Conservation (phyloP, 2,797 vertebrate species). For the Lagothrix lagotricha region DNA sequence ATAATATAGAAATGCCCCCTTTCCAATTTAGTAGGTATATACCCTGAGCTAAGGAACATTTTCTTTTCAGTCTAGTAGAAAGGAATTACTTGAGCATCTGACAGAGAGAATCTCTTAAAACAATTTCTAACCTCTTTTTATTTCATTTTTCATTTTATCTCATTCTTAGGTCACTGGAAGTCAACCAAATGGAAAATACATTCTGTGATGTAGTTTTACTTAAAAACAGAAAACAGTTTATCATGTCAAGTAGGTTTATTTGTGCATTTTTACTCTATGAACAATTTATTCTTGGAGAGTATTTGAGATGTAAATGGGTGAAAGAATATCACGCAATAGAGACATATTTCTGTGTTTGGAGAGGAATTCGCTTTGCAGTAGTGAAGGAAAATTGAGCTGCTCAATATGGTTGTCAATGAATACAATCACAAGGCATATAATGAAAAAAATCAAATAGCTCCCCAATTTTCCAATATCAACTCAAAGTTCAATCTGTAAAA, state of each 20-base stretch:
- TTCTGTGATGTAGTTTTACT: constrained; percentile 42
- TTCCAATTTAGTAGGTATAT: not conserved
- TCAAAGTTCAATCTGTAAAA: not conserved
- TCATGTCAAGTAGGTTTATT: constrained; percentile 3
- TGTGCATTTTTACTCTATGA: constrained; percentile 24
- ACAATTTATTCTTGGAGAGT: not conserved
- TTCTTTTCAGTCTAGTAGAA: not conserved
- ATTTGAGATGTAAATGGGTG: not conserved
- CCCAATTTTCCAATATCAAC: not conserved
- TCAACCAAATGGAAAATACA: constrained; percentile 39
- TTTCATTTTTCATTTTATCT: constrained; percentile 5
- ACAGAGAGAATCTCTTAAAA: not conserved
- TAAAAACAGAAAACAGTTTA: not conserved
- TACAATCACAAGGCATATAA: not conserved
- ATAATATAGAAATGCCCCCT: not conserved
- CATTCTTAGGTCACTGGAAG: not conserved
- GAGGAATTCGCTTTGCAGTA: not conserved
- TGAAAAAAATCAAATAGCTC: not conserved
- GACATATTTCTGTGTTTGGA: not conserved
- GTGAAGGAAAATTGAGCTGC: not conserved
- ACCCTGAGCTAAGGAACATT: not conserved
- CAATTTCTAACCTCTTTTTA: not conserved
- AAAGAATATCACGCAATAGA: not conserved
- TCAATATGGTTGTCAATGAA: not conserved
- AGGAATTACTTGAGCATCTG: constrained; percentile 3